Evolutionary conservation across 2,888 invertebrate species (phyloP), one percentile per base, ranked within the genome.

Genomic region (Polyploca ridens): DNA sequence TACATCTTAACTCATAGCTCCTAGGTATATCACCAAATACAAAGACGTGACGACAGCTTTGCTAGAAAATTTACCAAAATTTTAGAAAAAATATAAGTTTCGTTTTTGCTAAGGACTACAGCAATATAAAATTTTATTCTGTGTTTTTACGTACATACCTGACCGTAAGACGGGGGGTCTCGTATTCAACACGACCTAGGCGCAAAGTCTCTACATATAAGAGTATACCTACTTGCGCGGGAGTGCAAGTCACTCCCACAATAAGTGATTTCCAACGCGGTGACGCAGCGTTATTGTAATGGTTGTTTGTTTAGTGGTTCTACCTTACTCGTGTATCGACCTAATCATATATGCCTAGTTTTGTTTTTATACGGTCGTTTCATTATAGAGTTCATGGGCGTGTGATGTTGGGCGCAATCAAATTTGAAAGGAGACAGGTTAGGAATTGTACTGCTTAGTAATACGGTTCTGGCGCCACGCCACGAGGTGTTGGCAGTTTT

Each of bases 281-380:
- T 94, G 93, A 94, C 90, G 82, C 80, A 82, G 92, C 93, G 77
- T 77, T 93, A 92, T 93, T 93, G 85, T 91, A 91, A 93, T 93
- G 84, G 90, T 87, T 93, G 93, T 94, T 94, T 94, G 93, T 93
- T 94, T 94, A 93, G 92, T 88, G 90, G 91, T 86, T 93, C 93
- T 93, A 92, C 93, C 93, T 93, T 91, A 91, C 93, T 88, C 93
- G 89, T 94, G 93, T 94, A 94, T 93, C 92, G 87, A 85, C 85
- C 93, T 93, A 93, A 93, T 94, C 93, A 92, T 93, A 91, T 93
- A 93, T 93, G 91, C 93, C 91, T 90, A 90, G 92, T 93, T 94
- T 93, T 93, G 92, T 94, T 93, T 93, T 93, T 93, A 90, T 93
- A 90, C 79, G 82, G 85, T 83, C 86, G 89, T 92, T 92, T 92